Evolutionary conservation across 2,113 vertebrate genomes (phyloP).

Genomic region (Spheniscus mendiculus): DNA sequence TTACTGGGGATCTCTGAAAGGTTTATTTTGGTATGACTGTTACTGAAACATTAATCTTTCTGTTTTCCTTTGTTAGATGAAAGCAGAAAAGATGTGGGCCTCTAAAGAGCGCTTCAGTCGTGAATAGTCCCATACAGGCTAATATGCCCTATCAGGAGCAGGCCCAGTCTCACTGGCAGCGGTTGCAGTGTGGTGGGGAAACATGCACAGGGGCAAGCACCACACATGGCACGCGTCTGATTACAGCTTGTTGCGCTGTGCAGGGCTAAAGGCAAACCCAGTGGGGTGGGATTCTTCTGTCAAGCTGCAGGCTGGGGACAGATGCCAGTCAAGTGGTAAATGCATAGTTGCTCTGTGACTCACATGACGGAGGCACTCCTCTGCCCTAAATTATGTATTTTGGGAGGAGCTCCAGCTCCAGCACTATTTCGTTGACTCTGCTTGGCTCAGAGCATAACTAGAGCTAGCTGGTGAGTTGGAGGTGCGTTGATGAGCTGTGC

Average conservation of each 20-base stretch:
- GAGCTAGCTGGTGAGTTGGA: not conserved
- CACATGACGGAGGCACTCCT: not conserved
- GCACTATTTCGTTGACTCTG: not conserved
- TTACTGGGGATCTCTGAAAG: not conserved
- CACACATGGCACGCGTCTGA: accelerated
- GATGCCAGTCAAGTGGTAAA: not conserved
- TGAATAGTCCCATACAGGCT: not conserved
- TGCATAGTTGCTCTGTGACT: not conserved
- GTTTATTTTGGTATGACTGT: not conserved
- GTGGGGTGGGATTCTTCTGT: not conserved
- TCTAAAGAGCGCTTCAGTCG: not conserved
- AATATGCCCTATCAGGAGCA: not conserved
- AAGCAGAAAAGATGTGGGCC: not conserved
- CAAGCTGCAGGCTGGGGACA: not conserved
- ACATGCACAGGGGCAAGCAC: too few species aligned
- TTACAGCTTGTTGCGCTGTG: not conserved
- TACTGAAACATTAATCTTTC: not conserved
- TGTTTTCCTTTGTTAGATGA: not conserved
- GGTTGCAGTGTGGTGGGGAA: too few species aligned
- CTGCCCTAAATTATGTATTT: not conserved
- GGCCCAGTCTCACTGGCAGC: not conserved
- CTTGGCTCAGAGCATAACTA: not conserved
- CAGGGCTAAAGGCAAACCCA: not conserved
- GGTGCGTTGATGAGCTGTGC: not conserved
- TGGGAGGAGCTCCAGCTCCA: not conserved